A percentile compares a stretch with the other conserved stretches of the same genome.
These are phyloP conservation scores for Silurus meridionalis DNA, from an alignment of 2,113 vertebrate genomes.

Conservation along the genomic window DNA sequence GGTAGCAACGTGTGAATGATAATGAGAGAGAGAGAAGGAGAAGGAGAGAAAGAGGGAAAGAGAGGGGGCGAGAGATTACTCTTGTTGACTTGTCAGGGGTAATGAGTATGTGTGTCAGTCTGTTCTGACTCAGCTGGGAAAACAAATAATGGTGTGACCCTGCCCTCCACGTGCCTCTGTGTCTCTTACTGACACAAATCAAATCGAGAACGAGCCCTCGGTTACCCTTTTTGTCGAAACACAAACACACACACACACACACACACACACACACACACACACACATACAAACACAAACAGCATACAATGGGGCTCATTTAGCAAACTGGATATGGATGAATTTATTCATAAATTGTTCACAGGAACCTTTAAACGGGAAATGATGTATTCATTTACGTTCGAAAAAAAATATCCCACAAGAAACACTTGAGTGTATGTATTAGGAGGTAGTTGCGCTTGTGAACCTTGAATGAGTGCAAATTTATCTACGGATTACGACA, in stretches of 20 bases:
- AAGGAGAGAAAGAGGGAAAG: background rate
- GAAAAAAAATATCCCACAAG: background rate
- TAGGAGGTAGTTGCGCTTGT: background rate
- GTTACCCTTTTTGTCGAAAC: constrained; percentile 24
- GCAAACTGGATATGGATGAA: background rate
- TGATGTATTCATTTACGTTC: background rate
- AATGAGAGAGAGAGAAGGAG: constrained; percentile 12
- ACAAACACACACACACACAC: constrained; percentile 27
- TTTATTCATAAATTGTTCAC: background rate
- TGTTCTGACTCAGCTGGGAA: constrained; percentile 40
- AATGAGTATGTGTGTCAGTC: constrained; percentile 50
- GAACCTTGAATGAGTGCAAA: background rate
- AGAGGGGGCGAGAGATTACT: constrained; percentile 15
- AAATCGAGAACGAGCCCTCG: constrained; percentile 11
- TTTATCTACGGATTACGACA: background rate
- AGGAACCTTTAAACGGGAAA: background rate
- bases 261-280: constrained; percentile 10
- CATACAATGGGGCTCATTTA: background rate
- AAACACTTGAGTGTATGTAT: background rate
- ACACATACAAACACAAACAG: background rate
- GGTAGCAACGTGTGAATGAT: constrained; percentile 31
- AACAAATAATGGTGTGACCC: constrained; percentile 45
- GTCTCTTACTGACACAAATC: constrained; percentile 30
- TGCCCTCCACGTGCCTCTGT: constrained; percentile 29
- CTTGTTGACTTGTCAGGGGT: constrained; percentile 53